phyloP scores from a whole-genome alignment of 2,113 vertebrate species.

The Xenopus borealis region DNA sequence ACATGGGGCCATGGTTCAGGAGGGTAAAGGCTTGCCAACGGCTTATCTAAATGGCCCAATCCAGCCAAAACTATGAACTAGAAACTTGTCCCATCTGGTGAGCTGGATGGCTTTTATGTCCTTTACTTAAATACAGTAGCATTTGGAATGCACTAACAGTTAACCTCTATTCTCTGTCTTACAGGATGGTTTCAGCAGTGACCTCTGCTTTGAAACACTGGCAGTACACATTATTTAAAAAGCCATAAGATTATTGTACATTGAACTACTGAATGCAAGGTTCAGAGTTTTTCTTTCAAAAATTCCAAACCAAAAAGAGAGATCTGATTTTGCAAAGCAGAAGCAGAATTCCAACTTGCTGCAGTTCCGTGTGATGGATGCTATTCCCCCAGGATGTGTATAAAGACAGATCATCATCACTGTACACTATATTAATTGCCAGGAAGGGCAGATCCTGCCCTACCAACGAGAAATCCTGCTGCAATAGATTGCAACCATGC shows the following conservation, averaged over 20 bases:
- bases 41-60: constrained; percentile 46
- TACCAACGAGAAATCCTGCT: background rate
- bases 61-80: constrained; percentile 40
- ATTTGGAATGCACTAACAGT: constrained; percentile 26
- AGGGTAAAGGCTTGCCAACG: constrained; percentile 46
- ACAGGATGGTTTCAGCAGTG: background rate
- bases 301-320: too few species aligned
- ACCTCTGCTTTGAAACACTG: background rate
- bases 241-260: too few species aligned
- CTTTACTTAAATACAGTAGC: constrained; percentile 27
- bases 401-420: background rate
- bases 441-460: background rate
- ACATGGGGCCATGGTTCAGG: constrained; percentile 32
- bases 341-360: too few species aligned
- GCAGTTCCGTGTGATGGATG: too few species aligned
- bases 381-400: background rate
- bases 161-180: constrained; percentile 38
- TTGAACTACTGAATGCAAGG: too few species aligned
- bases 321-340: too few species aligned
- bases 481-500: background rate
- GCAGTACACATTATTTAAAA: background rate
- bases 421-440: background rate
- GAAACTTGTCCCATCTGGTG: constrained; percentile 28
- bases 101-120: constrained; percentile 33
- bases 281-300: too few species aligned